Percentiles rank a stretch among this genome's conserved stretches.
phyloP scores from a whole-genome alignment of 1,140 invertebrate genomes.

The Drosophila littoralis region DNA sequence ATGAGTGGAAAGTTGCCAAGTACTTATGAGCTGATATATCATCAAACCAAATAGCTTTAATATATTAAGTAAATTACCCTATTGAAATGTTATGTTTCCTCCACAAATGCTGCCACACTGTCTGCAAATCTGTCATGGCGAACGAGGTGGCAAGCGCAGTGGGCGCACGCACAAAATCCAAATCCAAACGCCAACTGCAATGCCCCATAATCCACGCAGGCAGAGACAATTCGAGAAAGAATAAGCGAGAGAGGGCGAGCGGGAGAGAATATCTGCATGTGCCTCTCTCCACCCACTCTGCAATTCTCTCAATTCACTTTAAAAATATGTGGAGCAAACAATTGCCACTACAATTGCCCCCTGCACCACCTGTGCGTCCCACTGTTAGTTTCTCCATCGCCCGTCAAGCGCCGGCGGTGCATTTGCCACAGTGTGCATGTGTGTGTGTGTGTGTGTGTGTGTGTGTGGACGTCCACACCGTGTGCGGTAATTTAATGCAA shows the following conservation, averaged over 20 bases:
- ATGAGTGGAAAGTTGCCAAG: too few species aligned
- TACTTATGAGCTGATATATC: too few species aligned
- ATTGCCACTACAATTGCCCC: conserved; percentile 6
- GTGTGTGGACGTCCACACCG: background rate
- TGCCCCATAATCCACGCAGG: conserved; percentile 17
- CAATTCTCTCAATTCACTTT: conserved; percentile 20
- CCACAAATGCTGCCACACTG: conserved; percentile 6
- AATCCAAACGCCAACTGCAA: conserved; percentile 65
- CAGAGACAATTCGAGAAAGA: background rate
- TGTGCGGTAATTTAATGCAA: conserved; percentile 71
- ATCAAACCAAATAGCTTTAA: too few species aligned
- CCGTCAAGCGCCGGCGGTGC: background rate
- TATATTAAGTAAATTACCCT: too few species aligned
- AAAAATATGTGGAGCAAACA: conserved; percentile 37
- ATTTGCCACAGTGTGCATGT: conserved; percentile 8
- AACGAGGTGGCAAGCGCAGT: conserved; percentile 65
- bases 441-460: background rate
- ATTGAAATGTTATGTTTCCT: too few species aligned
- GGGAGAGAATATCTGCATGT: background rate
- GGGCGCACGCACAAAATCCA: conserved; percentile 67
- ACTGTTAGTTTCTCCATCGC: background rate
- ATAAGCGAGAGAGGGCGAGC: background rate
- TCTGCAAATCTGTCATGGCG: conserved; percentile 19
- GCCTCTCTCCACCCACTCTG: conserved; percentile 12
- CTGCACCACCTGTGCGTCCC: conserved; percentile 5